Conservation (phyloP, 2,888 invertebrate species). For the Sphaerophoria rueppellii region DNA sequence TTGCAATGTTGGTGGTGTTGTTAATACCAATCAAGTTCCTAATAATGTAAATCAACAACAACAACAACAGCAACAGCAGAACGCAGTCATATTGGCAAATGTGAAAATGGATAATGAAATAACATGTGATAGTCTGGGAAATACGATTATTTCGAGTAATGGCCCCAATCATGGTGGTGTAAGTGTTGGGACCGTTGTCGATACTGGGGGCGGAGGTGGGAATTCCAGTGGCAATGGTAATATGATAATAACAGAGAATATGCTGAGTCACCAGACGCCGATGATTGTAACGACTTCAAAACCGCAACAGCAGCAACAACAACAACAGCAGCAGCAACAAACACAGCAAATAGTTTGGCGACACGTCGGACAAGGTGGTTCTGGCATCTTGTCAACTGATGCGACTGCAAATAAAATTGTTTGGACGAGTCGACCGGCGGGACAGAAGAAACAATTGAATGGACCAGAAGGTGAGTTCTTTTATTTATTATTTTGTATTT, state of each 20-base stretch:
- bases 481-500: not conserved
- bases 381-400: constrained; percentile 76
- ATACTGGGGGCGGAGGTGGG: constrained; percentile 55
- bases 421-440: constrained; percentile 79
- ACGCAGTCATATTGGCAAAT: constrained; percentile 79
- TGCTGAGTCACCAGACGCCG: constrained; percentile 74
- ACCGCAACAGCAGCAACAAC: constrained; percentile 75
- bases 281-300: constrained; percentile 78
- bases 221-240: constrained; percentile 65
- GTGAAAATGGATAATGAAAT: constrained; percentile 79
- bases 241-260: constrained; percentile 73
- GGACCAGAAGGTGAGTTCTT: constrained; percentile 79
- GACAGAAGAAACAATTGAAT: constrained; percentile 79
- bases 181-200: constrained; percentile 37
- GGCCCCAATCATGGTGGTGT: constrained; percentile 58
- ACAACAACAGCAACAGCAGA: constrained; percentile 24
- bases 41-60: constrained; percentile 77
- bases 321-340: constrained; percentile 76
- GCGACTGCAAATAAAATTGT: constrained; percentile 79
- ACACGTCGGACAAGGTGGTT: constrained; percentile 78
- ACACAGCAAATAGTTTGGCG: constrained; percentile 80
- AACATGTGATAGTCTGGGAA: constrained; percentile 64
- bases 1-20: constrained; percentile 74
- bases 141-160: constrained; percentile 64
- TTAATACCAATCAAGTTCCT: constrained; percentile 75